Conservation (phyloP, 2,113 vertebrate genomes). For the Plestiodon gilberti region DNA sequence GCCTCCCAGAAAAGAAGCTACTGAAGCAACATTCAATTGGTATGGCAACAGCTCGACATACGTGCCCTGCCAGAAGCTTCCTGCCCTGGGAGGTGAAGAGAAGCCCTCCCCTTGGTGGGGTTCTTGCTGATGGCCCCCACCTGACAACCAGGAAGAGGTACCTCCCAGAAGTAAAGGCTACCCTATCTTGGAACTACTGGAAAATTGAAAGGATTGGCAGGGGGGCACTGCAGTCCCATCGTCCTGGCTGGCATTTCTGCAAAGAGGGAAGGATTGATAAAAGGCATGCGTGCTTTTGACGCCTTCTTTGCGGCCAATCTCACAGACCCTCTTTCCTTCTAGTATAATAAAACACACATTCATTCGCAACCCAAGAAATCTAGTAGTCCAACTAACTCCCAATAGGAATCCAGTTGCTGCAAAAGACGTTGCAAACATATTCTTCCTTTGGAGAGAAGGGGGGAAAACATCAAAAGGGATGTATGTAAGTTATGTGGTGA, state of each 20-base stretch:
- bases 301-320: rapidly evolving
- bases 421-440: background rate
- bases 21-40: no score
- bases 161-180: background rate
- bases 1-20: no score
- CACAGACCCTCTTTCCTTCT: no score
- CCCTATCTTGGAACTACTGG: no score
- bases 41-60: no score
- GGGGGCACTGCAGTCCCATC: background rate
- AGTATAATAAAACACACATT: background rate
- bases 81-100: no score
- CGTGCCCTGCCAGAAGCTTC: no score
- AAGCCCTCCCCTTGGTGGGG: no score
- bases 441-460: background rate
- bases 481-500: background rate
- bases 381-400: background rate
- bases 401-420: background rate
- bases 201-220: no score
- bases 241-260: background rate
- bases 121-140: no score
- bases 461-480: background rate
- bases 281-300: background rate
- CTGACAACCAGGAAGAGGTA: background rate
- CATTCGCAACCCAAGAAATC: background rate
- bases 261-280: no score